Base-by-base conservation (phyloP, 2,797 vertebrate genomes). In the Bryconaethiops microstoma region DNA sequence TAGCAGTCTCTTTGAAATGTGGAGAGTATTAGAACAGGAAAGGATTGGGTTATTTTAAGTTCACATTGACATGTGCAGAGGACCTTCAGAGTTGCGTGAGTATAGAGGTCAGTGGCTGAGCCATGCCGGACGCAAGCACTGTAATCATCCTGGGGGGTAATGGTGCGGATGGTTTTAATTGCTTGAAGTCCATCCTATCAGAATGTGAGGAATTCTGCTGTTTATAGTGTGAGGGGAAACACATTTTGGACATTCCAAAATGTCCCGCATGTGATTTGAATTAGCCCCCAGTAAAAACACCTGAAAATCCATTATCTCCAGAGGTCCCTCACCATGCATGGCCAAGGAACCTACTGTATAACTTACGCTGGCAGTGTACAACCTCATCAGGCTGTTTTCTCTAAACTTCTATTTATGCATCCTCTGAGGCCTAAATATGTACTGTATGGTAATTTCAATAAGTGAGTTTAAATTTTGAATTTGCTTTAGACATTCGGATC, bases 221-320 rank as follows among this genome's bases (percentile, higher is more conserved):
- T 84, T 84, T 86, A 45, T 80, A 78, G 74, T 81, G 71, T 77
- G 69, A 77, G 65, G 52, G 76, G 59, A 85, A 85, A 81, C 65
- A 39, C 73, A 29, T 77, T 77, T 68, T 17, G 9, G 55, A 74
- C 78, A 79, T 83, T 83, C 76, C 55, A 69, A 63, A 79, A 65
- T 68, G 83, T 68, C 73, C 81, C 77, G 64, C 81, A 82, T 84
- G 74, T 84, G 82, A 87, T 80, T 77, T 80, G 40, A 83, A 84
- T 81, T 83, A 77, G 67, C 21, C 71, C 63, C 72, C 42, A 73
- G 39, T 80, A 78, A 76, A 83, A 83, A 83, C 78, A 83, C 63
- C 80, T 80, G 75, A 77, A 29, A 17, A 52, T 52, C 60, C 55
- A 76, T 77, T 82, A 81, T 84, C 73, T 79, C 63, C 48, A 81